Evolutionary conservation across 2,888 invertebrate species (phyloP), one percentile per base, ranked within the genome.

Genomic region (Lysandra bellargus): DNA sequence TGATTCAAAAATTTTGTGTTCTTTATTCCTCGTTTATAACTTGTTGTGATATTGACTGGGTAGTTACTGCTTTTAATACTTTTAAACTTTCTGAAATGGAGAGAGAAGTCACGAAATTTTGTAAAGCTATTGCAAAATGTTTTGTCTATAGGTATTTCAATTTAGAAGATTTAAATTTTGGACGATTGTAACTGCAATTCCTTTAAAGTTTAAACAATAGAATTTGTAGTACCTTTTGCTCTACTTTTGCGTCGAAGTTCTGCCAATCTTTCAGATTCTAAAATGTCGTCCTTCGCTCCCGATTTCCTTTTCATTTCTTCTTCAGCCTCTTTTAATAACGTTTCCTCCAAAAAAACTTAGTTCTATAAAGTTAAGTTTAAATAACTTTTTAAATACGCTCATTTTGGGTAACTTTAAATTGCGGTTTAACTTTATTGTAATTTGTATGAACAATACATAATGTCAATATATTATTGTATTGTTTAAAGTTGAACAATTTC

Each of bases 331-430:
- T 95, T 94, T 79, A 96, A 85, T 6, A 96, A 95, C 0, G 92
- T 89, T 80, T 96, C 95, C 88, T 96, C 96, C 78, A 95, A 89
- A 78, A 78, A 94, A 91, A 57, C 95, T 95, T 60, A 96, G 84
- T 82, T 95, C 94, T 88, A 89, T 64, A 88, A 89, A 61, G 75
- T 33, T 30, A 23, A 49, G 23, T 23, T 17, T 44, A 40, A 74
- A 74, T 74, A 37, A 37, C 37, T 37, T 37, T 37, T 37, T 37
- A 37, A 37, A 37, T 37, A 37, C 33, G 33, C 33, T 33, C 33
- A 33, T 33, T 33, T 33, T 33, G 33, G 33, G 33, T 33, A 33
- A 33, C 33, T 33, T 37, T 37, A 4, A 37, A 37, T 37, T 37
- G 37, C 37, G 37, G 37, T 37, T 37, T 37, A 37, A 37, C 37